Evolutionary conservation across 2,113 vertebrate genomes (phyloP), one percentile per base, ranked within the genome.

Genomic region (Passer domesticus): DNA sequence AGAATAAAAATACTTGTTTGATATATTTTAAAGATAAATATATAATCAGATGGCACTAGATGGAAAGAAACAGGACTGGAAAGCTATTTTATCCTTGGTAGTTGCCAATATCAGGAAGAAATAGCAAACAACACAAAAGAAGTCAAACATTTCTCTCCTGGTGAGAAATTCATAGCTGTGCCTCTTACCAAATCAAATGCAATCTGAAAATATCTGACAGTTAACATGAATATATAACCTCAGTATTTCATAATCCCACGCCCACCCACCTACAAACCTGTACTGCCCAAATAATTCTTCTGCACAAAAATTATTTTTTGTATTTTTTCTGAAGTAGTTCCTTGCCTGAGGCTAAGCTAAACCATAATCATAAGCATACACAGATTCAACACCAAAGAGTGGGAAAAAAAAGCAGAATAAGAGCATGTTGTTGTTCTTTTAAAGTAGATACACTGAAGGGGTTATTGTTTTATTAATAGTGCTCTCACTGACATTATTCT

Each of bases 401-500:
- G 30, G 91, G 56, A 59, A 83, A 49, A 13, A 12, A 92, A 90
- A 41, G 4, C 15, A 78, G 41, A 86, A 82, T 41, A 87, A 64
- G 22, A 77, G 8, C 10, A 58, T 60, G 25, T 25, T 79, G 25
- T 25, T 79, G 44, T 49, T 92, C 21, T 78, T 96, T 79, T 73
- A 88, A 91, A 77, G 28, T 10, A 90, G 81, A 74, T 59, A 92
- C 14, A 81, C 17, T 56, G 59, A 91, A 82, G 44, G 15, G 66
- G 66, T 87, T 95, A 93, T 95, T 96, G 90, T 95, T 95, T 93
- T 96, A 94, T 95, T 97, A 95, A 87, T 86, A 37, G 49, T 83
- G 31, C 31, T 90, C 75, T 93, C 74, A 84, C 80, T 89, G 68
- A 50, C 68, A 76, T 68, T 56, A 60, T 93, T 94, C 74, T 94